Evolutionary conservation across 2,797 vertebrate species (phyloP), one percentile per base, ranked within the genome.

Genomic region (Rhinoraja longicauda): DNA sequence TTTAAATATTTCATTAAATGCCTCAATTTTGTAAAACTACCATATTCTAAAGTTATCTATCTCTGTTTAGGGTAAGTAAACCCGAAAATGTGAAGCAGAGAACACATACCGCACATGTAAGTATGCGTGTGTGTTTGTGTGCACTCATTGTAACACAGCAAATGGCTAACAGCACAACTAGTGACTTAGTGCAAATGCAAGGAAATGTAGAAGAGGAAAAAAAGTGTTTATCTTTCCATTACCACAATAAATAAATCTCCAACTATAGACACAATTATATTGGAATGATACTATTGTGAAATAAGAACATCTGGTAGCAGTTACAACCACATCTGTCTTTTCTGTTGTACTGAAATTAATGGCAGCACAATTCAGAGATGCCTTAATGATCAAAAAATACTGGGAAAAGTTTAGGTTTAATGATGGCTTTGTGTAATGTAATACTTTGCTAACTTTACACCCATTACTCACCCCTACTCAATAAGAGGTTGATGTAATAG

Each of bases 301-400:
- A 92, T 81, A 53, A 70, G 81, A 93, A 93, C 94, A 94, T 93
- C 93, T 94, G 94, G 94, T 93, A 94, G 93, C 93, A 93, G 93
- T 94, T 94, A 94, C 93, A 86, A 93, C 86, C 93, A 91, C 72
- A 92, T 82, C 93, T 93, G 93, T 77, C 93, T 93, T 93, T 94
- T 93, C 88, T 79, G 93, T 93, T 93, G 93, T 93, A 92, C 70
- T 92, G 39, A 93, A 93, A 93, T 94, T 93, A 94, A 92, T 92
- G 70, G 57, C 10, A 92, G 5, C 36, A 75, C 93, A 90, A 93
- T 88, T 93, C 93, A 93, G 90, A 81, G 92, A 93, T 79, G 93
- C 93, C 77, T 93, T 67, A 39, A 39, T 64, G n/a, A 45, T 86
- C 67, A 70, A 45, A 57, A 72, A 92, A 88, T 62, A 93, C 93